Evolutionary conservation across 2,797 vertebrate species (phyloP), one percentile per base, ranked within the genome.

Genomic region (Lepidocolaptes lacrymiger): DNA sequence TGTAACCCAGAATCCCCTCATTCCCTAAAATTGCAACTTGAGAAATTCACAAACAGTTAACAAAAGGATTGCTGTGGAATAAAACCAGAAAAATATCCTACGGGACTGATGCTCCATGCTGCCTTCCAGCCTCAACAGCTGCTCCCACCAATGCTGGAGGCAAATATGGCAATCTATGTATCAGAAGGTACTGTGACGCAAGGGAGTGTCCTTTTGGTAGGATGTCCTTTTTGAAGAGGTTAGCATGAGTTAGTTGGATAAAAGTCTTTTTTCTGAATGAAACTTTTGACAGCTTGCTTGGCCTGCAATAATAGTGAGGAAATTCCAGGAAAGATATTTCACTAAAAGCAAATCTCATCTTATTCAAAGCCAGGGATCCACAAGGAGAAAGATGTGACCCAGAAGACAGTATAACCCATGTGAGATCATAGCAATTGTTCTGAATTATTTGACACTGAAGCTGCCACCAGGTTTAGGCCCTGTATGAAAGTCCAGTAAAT

Each of bases 11-110:
- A 76, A 27, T 7, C 0, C 0, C 30, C 36, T 55, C 1, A 2
- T 66, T 89, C 54, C 71, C 55, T 69, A 89, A 82, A 88, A 76
- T 20, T 32, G 39, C 27, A 41, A 5, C 39, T 51, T 0, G 0
- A 54, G n/a, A 82, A 63, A 23, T 16, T 72, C 54, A 22, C 0
- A 0, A 63, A n/a, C 0, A 0, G 15, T 43, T 72, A 44, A 68
- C 63, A 69, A 32, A 62, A 73, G 17, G 46, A 73, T 82, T 84
- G 39, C 30, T 59, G 4, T 69, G 64, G 11, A 17, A 14, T 69
- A 6, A 71, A 89, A 55, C 24, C 0, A 56, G 36, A 44, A 69
- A 62, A 87, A 28, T 59, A 34, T 13, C 20, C 51, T 39, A n/a
- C 0, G 2, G 30, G 20, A 14, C 24, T 90, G 69, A 22, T 44